Conservation (phyloP, 2,113 vertebrate genomes). For the Stegastes partitus region DNA sequence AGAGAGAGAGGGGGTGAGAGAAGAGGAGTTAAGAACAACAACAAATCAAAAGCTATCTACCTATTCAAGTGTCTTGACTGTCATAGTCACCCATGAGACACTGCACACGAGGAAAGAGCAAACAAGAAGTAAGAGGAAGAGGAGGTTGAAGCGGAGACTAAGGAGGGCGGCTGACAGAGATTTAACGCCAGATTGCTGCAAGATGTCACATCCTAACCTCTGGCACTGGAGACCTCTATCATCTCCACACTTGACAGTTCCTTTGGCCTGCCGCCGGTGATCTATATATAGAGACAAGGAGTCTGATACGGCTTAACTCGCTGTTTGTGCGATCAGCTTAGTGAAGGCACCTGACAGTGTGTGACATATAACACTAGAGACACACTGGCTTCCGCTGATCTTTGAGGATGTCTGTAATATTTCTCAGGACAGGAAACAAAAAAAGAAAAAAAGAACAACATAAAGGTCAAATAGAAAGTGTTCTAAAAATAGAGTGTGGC, state of each 20-base stretch:
- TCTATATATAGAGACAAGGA: conserved; percentile 64
- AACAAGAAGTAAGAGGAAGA: neutral
- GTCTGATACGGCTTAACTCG: conserved; percentile 44
- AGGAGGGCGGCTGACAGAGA: conserved; percentile 32
- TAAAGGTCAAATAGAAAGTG: conserved; percentile 39
- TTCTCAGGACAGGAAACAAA: neutral
- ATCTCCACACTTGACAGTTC: conserved; percentile 73
- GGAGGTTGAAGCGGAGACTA: conserved; percentile 10
- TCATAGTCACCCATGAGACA: conserved; percentile 53
- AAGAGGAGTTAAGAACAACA: conserved; percentile 25
- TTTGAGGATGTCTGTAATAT: conserved; percentile 8
- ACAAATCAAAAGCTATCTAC: conserved; percentile 43
- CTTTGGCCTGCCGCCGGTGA: conserved; percentile 57
- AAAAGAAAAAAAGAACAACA: conserved; percentile 9
- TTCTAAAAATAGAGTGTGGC: conserved; percentile 45
- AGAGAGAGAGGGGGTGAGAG: neutral
- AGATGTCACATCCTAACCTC: conserved; percentile 72
- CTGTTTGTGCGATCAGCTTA: conserved; percentile 33
- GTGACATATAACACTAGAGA: neutral
- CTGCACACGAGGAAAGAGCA: conserved; percentile 6
- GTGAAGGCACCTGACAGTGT: conserved; percentile 1
- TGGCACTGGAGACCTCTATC: conserved; percentile 64
- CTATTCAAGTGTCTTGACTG: conserved; percentile 33
- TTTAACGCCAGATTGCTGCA: conserved; percentile 42
- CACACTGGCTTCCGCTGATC: neutral